These are phyloP conservation scores for Galeopterus variegatus DNA, from an alignment of 2,113 vertebrate genomes.

Conservation along the genomic window DNA sequence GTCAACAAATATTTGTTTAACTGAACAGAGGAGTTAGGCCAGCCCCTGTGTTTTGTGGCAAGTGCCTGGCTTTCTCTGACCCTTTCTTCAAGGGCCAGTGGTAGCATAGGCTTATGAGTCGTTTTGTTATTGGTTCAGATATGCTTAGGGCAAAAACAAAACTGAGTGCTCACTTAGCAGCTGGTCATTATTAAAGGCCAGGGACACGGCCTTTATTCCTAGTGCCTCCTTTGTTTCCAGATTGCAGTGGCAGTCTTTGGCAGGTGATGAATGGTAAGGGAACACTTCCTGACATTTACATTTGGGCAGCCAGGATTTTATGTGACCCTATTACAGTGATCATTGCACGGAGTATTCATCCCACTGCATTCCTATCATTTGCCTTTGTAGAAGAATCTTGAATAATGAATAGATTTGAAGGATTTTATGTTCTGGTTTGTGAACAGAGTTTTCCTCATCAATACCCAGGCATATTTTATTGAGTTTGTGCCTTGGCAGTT, in stretches of 20 bases:
- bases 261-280: constrained; percentile 1
- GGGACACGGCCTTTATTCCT: background rate
- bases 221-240: background rate
- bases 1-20: constrained; percentile 23
- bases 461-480: constrained; percentile 34
- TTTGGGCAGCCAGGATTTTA: constrained; percentile 11
- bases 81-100: background rate
- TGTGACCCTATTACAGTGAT: background rate
- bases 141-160: constrained; percentile 17
- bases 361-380: background rate
- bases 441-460: constrained; percentile 47
- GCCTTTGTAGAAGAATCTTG: constrained; percentile 57
- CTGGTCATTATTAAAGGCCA: constrained; percentile 1
- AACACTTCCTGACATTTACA: background rate
- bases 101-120: background rate
- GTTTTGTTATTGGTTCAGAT: background rate
- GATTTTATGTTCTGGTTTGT: constrained; percentile 52
- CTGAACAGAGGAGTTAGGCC: background rate
- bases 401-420: constrained; percentile 57
- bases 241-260: constrained; percentile 5
- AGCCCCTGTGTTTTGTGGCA: background rate
- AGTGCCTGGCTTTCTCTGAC: background rate
- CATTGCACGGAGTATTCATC: constrained; percentile 6
- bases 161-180: background rate
- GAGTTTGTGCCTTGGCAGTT: constrained; percentile 59